Conservation (phyloP, 1,140 invertebrate genomes). For the Aethina tumida region DNA sequence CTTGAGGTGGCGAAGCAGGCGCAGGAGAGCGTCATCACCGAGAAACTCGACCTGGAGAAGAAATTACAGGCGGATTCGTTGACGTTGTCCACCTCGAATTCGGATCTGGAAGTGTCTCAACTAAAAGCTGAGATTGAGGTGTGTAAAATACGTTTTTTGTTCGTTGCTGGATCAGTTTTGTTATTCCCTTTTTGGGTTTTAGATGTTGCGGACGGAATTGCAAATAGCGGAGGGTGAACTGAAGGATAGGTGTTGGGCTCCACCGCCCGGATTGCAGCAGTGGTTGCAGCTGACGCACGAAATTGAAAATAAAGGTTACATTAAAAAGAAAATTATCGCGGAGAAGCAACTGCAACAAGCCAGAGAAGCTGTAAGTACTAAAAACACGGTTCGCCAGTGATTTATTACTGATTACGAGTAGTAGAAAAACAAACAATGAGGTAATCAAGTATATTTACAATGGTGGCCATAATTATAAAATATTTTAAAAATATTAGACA, state of each 20-base stretch:
- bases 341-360: constrained; percentile 81
- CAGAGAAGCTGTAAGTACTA: constrained; percentile 67
- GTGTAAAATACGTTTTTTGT: constrained; percentile 6
- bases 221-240: constrained; percentile 79
- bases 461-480: too few species aligned
- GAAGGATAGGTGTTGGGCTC: constrained; percentile 77
- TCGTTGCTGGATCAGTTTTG: neutral
- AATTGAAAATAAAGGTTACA: constrained; percentile 80
- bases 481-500: neutral
- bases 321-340: constrained; percentile 73
- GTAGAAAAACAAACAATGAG: too few species aligned
- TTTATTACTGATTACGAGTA: too few species aligned
- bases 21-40: constrained; percentile 66
- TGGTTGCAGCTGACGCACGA: constrained; percentile 94
- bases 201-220: constrained; percentile 70
- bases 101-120: constrained; percentile 71
- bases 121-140: constrained; percentile 76
- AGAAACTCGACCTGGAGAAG: constrained; percentile 73
- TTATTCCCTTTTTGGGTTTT: constrained; percentile 12
- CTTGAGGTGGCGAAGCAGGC: constrained; percentile 43
- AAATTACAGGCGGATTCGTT: constrained; percentile 51
- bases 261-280: constrained; percentile 77
- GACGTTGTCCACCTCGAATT: constrained; percentile 58
- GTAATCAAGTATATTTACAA: too few species aligned
- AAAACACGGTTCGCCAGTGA: neutral